Conservation (phyloP, 2,797 vertebrate species). For the Chrysocyon brachyurus region DNA sequence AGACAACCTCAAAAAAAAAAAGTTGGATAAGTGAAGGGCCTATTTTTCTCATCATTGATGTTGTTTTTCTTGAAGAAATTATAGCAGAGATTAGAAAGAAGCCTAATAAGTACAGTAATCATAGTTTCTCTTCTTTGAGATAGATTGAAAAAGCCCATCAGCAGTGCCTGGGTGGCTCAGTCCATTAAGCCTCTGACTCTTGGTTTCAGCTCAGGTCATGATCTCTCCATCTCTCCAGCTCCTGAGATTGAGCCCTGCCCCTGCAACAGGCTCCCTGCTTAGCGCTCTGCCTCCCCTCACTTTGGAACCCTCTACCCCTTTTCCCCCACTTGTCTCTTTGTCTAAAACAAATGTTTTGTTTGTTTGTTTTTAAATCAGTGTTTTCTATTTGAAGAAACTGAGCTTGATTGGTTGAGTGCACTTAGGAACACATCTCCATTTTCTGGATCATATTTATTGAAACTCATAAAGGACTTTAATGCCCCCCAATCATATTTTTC, state of each 20-base stretch:
- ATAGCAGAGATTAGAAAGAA: constrained; percentile 6
- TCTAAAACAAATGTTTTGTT: background rate
- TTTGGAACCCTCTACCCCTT: background rate
- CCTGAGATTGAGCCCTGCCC: background rate
- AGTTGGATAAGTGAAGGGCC: constrained; percentile 25
- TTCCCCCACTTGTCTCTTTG: background rate
- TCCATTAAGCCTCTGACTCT: background rate
- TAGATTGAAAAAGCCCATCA: background rate
- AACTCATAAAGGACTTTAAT: constrained; percentile 44
- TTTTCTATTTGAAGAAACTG: constrained; percentile 62
- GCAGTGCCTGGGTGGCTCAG: background rate
- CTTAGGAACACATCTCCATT: constrained; percentile 16
- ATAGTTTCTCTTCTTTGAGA: constrained; percentile 48
- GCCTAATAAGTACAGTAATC: background rate
- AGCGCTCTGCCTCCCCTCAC: background rate
- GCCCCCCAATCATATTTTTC: background rate
- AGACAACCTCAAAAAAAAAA: constrained; percentile 32
- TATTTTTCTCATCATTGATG: constrained; percentile 58
- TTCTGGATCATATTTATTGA: constrained; percentile 55
- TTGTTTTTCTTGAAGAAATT: constrained; percentile 67
- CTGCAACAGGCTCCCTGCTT: background rate
- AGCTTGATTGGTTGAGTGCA: constrained; percentile 24
- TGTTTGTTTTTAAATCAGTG: background rate
- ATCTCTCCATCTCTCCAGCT: background rate
- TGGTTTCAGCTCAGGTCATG: background rate